These are phyloP conservation scores for Cyphomyrus discorhynchus DNA, from an alignment of 2,113 vertebrate species.

Conservation along the genomic window DNA sequence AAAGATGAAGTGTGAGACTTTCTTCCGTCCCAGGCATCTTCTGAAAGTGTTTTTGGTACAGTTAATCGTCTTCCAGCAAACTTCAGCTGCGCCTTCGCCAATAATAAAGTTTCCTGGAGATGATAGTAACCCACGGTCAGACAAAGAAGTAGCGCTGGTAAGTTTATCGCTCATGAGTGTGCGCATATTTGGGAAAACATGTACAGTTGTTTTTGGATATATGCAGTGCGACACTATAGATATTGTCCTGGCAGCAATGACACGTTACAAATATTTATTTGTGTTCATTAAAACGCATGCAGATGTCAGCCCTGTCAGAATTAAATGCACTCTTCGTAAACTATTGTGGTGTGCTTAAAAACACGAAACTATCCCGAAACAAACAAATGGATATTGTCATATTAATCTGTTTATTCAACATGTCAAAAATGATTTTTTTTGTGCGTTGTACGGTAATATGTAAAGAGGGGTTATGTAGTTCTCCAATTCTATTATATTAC, in stretches of 20 bases:
- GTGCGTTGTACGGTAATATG: neutral
- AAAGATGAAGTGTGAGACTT: slow-evolving; percentile 60
- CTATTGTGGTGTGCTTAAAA: neutral
- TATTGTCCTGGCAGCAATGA: neutral
- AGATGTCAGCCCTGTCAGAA: neutral
- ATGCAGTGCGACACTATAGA: neutral
- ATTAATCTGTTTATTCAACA: neutral
- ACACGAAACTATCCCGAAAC: neutral
- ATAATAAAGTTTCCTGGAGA: slow-evolving; percentile 96
- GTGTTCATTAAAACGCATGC: neutral
- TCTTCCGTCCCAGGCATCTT: slow-evolving; percentile 49
- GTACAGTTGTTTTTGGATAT: neutral
- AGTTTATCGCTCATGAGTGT: slow-evolving; percentile 50
- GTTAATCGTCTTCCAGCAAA: slow-evolving; percentile 60
- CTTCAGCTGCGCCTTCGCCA: slow-evolving; percentile 76
- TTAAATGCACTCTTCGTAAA: neutral
- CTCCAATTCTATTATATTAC: neutral
- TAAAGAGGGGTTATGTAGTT: neutral
- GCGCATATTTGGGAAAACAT: neutral
- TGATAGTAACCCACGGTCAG: slow-evolving; percentile 72
- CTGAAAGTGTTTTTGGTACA: slow-evolving; percentile 71
- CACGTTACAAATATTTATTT: neutral
- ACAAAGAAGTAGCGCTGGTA: slow-evolving; percentile 96
- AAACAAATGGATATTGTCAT: neutral
- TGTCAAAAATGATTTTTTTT: neutral